Evolutionary conservation across 2,888 invertebrate genomes (phyloP).

Genomic region (Graphium colonna): DNA sequence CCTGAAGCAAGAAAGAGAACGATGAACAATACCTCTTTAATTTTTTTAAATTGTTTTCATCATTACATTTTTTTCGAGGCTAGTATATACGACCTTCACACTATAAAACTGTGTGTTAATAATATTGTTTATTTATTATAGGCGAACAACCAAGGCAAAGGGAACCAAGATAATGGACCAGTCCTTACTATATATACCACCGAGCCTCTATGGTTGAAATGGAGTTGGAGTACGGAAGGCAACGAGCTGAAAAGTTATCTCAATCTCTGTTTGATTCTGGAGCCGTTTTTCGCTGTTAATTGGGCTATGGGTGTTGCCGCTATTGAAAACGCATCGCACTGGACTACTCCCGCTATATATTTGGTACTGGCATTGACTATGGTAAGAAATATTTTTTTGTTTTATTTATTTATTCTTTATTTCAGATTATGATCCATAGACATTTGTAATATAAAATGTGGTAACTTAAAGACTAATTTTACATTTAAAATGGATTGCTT

Average conservation of each 20-base stretch:
- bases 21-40: no score
- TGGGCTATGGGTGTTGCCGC: slow-evolving; percentile 88
- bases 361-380: slow-evolving; percentile 77
- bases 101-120: no score
- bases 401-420: no score
- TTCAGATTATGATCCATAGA: no score
- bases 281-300: slow-evolving; percentile 85
- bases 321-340: slow-evolving; percentile 83
- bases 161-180: slow-evolving; percentile 42
- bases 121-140: background rate
- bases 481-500: background rate
- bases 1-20: no score
- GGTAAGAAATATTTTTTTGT: slow-evolving; percentile 62
- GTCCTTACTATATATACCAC: background rate
- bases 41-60: no score
- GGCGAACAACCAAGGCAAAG: slow-evolving; percentile 33
- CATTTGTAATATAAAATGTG: no score
- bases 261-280: slow-evolving; percentile 82
- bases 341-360: slow-evolving; percentile 81
- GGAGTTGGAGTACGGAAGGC: slow-evolving; percentile 59
- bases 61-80: no score
- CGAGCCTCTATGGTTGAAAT: slow-evolving; percentile 15
- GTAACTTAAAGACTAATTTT: no score
- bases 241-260: slow-evolving; percentile 81
- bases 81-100: no score